These are phyloP conservation scores for Allobates femoralis DNA, from an alignment of 2,797 vertebrate species.

Conservation along the genomic window DNA sequence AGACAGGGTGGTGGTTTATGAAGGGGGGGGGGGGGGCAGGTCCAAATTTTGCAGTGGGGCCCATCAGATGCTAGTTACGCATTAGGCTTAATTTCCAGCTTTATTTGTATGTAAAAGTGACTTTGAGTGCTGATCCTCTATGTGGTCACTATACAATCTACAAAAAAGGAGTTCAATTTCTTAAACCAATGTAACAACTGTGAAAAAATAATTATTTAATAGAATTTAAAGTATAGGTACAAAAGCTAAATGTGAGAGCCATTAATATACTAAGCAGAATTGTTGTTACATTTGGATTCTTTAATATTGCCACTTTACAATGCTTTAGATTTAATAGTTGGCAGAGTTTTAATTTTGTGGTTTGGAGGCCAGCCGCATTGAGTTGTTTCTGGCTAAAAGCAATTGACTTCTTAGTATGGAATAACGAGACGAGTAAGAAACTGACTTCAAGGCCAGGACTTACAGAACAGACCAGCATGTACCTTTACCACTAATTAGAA, in stretches of 20 bases:
- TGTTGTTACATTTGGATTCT: neutral
- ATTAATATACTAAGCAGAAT: constrained; percentile 6
- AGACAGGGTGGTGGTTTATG: too few relatives aligned
- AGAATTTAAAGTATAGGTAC: neutral
- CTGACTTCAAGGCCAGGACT: constrained; percentile 12
- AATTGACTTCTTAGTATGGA: constrained; percentile 15
- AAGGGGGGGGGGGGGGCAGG: too few relatives aligned
- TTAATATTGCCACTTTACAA: constrained; percentile 33
- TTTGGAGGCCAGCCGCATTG: constrained; percentile 40
- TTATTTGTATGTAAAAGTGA: neutral
- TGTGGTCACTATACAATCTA: neutral
- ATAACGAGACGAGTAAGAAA: constrained; percentile 39
- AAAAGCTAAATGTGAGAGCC: neutral
- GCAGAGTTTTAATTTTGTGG: constrained; percentile 48
- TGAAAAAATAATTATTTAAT: neutral
- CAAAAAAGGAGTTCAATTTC: neutral
- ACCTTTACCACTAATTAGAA: constrained; percentile 47
- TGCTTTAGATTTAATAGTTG: constrained; percentile 43
- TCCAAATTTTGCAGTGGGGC: too few relatives aligned
- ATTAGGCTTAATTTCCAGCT: neutral
- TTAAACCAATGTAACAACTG: neutral
- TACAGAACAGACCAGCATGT: constrained; percentile 22
- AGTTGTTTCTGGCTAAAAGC: constrained; percentile 47
- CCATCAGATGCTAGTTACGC: too few relatives aligned
- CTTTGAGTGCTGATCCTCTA: too few relatives aligned